Evolutionary conservation across 2,888 invertebrate genomes (phyloP).

Genomic region (Opisthograptis luteolata): DNA sequence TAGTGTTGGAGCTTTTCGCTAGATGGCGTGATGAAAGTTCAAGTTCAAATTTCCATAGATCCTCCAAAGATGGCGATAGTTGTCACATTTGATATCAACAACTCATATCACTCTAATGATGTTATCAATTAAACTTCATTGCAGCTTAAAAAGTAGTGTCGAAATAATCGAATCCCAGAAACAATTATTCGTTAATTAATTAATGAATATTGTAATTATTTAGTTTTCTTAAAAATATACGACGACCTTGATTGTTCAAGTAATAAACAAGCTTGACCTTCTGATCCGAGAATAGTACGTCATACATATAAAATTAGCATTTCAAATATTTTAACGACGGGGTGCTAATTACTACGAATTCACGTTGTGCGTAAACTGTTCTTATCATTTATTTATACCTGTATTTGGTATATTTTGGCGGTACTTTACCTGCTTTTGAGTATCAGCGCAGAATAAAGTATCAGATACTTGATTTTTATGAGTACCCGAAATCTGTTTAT

Average conservation of each 20-base stretch:
- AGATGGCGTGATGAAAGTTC: conserved; percentile 50
- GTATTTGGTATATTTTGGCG: neutral
- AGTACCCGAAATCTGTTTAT: conserved; percentile 1
- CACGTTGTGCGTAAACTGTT: neutral
- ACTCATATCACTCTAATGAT: neutral
- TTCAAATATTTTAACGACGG: conserved; percentile 10
- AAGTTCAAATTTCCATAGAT: conserved; percentile 18
- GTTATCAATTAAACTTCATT: no score
- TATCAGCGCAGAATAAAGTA: conserved; percentile 3
- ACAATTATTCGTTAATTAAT: neutral
- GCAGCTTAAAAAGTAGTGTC: neutral
- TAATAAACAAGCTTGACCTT: conserved; percentile 18
- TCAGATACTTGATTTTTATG: neutral
- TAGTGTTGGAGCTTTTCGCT: conserved; percentile 46
- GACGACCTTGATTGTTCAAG: conserved; percentile 7
- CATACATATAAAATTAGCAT: conserved; percentile 12
- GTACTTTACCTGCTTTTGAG: conserved; percentile 8
- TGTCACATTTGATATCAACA: conserved; percentile 35
- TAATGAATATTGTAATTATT: neutral
- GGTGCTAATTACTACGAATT: conserved; percentile 14
- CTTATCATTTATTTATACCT: neutral
- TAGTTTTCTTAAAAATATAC: neutral
- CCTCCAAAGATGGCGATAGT: conserved; percentile 58
- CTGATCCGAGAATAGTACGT: conserved; percentile 14
- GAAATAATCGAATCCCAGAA: neutral